A percentile compares a stretch with the other conserved stretches of the same genome.
Conservation (phyloP, 2,888 invertebrate genomes). For the Lamellibrachia satsuma region DNA sequence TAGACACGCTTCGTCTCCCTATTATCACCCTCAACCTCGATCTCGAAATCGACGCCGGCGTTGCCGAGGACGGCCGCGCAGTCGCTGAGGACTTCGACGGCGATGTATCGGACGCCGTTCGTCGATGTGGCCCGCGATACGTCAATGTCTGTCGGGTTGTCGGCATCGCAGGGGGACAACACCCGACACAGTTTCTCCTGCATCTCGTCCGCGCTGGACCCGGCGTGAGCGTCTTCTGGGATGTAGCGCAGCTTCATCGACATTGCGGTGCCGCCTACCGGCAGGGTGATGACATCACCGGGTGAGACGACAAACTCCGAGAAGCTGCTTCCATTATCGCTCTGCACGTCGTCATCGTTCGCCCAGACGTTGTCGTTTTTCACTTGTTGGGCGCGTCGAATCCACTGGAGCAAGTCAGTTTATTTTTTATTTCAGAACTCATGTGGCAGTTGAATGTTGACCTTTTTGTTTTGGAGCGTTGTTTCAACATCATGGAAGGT, state of each 20-base stretch:
- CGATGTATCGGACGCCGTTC: background rate
- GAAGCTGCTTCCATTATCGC: background rate
- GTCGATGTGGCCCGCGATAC: background rate
- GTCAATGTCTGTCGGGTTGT: background rate
- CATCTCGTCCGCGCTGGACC: background rate
- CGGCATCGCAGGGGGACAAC: background rate
- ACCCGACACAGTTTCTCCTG: background rate
- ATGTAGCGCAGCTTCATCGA: background rate
- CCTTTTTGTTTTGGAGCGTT: too few relatives aligned
- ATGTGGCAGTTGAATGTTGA: too few relatives aligned
- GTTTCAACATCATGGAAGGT: too few relatives aligned
- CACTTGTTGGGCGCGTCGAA: background rate
- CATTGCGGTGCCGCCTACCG: background rate
- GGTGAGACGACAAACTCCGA: background rate
- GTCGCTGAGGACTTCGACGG: background rate
- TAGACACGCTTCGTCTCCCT: background rate
- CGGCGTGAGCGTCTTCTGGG: background rate
- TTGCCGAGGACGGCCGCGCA: background rate
- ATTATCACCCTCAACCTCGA: background rate
- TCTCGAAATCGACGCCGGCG: background rate
- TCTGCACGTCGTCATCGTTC: background rate
- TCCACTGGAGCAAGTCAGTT: background rate
- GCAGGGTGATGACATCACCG: constrained; percentile 6
- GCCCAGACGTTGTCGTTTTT: background rate
- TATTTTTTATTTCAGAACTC: background rate